Percentiles rank a stretch among this genome's conserved stretches.
Evolutionary conservation across 2,888 invertebrate species (phyloP).

Genomic region (Cephonodes hylas): DNA sequence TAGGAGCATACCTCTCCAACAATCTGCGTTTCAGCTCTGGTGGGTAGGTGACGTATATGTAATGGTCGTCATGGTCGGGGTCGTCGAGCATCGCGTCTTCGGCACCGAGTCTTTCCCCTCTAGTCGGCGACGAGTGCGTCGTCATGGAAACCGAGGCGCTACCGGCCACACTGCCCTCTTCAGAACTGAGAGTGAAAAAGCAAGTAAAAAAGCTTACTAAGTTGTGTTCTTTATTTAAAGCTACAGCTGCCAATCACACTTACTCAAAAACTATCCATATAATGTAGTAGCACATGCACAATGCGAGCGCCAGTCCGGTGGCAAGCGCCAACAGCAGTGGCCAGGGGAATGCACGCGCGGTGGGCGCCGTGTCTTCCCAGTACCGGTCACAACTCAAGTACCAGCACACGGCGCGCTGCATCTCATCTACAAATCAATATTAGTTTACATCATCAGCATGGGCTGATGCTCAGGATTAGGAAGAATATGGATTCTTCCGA

Average conservation of each 20-base stretch:
- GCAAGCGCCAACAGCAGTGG: constrained; percentile 88
- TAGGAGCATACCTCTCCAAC: constrained; percentile 86
- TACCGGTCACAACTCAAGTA: constrained; percentile 95
- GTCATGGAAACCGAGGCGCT: constrained; percentile 85
- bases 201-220: not conserved
- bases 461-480: not conserved
- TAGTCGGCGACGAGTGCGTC: constrained; percentile 84
- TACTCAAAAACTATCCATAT: constrained; percentile 96
- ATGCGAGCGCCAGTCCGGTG: constrained; percentile 89
- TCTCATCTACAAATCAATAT: constrained; percentile 84
- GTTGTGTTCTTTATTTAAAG: not conserved
- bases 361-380: constrained; percentile 91
- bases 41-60: constrained; percentile 93
- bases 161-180: constrained; percentile 84
- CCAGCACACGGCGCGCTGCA: constrained; percentile 95
- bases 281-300: constrained; percentile 95
- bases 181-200: constrained; percentile 75
- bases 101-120: constrained; percentile 71
- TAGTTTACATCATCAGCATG: not conserved
- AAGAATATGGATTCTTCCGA: too few species aligned
- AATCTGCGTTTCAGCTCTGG: constrained; percentile 91
- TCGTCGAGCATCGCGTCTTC: constrained; percentile 68
- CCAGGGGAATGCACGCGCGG: constrained; percentile 90
- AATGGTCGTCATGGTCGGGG: constrained; percentile 85
- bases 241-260: too few species aligned